Evolutionary conservation across 2,888 invertebrate species (phyloP).

Genomic region (Rugalucina vietnamica): DNA sequence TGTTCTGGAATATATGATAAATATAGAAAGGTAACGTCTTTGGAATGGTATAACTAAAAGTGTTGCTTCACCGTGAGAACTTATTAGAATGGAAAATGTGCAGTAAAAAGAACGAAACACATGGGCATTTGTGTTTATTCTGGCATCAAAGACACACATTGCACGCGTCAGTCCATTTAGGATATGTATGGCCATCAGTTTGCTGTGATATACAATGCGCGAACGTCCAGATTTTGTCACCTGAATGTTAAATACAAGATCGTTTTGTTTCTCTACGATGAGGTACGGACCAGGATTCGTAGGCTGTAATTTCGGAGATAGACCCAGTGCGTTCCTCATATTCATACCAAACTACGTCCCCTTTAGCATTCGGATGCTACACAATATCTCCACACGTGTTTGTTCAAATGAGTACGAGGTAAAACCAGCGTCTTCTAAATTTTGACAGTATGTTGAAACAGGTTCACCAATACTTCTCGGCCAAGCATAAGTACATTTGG

Average conservation of each 20-base stretch:
- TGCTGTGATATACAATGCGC: conserved; percentile 9
- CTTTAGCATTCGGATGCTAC: too few species aligned
- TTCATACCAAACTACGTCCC: not conserved
- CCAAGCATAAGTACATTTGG: conserved; percentile 2
- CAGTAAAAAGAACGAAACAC: not conserved
- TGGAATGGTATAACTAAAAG: too few species aligned
- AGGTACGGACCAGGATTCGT: not conserved
- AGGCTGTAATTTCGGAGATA: not conserved
- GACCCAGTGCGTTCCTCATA: too few species aligned
- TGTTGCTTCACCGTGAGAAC: too few species aligned
- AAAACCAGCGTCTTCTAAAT: not conserved
- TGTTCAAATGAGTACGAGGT: not conserved
- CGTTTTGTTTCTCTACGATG: conserved; percentile 1
- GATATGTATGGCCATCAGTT: not conserved
- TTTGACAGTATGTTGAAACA: not conserved
- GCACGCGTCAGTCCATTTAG: not conserved
- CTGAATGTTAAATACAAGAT: conserved; percentile 18
- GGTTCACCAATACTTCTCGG: not conserved
- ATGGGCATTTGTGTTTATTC: not conserved
- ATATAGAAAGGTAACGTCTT: not conserved
- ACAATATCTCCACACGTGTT: not conserved
- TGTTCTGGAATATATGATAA: not conserved
- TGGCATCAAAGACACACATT: not conserved
- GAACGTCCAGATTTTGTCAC: not conserved
- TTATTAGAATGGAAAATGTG: too few species aligned